These are phyloP conservation scores for Charina bottae DNA, from an alignment of 2,113 vertebrate genomes.

Conservation along the genomic window DNA sequence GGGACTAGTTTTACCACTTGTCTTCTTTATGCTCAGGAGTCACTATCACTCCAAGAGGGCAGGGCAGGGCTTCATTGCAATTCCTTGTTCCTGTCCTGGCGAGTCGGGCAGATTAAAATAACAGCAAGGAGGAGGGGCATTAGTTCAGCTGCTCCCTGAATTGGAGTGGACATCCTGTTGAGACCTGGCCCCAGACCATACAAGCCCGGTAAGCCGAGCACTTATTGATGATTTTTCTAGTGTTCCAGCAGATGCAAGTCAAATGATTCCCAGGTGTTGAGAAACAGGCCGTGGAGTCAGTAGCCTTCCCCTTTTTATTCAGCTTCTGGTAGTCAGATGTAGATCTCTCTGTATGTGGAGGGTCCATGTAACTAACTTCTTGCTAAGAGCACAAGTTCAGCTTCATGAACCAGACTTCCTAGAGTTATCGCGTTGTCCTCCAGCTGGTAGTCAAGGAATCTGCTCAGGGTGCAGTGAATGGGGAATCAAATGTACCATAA, in stretches of 20 bases:
- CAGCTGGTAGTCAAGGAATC: not conserved
- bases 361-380: not conserved
- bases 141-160: not conserved
- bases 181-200: not conserved
- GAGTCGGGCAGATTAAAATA: not conserved
- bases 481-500: not conserved
- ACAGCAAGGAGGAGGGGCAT: not conserved
- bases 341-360: not conserved
- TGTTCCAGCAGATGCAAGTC: not conserved
- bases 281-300: not conserved
- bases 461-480: not conserved
- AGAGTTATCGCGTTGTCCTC: not conserved
- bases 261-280: not conserved
- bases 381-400: not conserved
- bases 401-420: not conserved
- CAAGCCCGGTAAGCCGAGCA: not conserved
- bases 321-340: not conserved
- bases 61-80: not conserved
- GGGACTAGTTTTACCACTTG: not conserved
- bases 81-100: not conserved
- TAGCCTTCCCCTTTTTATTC: not conserved
- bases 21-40: not conserved
- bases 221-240: not conserved
- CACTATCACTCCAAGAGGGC: not conserved
- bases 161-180: not conserved